Evolutionary conservation across 2,113 vertebrate species (phyloP), one percentile per base, ranked within the genome.

Genomic region (Equus quagga): DNA sequence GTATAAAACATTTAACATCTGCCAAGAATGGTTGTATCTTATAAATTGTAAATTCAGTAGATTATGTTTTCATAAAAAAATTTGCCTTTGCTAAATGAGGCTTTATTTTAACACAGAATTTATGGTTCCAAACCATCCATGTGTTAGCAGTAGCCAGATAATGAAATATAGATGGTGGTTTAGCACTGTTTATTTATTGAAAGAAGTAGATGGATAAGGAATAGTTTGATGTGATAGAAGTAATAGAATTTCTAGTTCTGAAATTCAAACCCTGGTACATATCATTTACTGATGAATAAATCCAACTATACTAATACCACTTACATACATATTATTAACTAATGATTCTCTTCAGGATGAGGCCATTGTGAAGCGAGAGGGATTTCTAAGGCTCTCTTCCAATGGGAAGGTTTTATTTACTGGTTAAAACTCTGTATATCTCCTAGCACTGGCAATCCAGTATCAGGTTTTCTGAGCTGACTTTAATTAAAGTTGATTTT

Each of bases 251-350:
- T 36, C 58, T 97, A 70, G 36, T 86, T 83, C 73, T 97, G 98
- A 99, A 99, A 98, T 98, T 98, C 94, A 98, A 98, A 97, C 95
- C 69, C 11, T 73, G 90, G 98, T 98, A 98, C 98, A 79, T 95
- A 97, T 98, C 98, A 98, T 98, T 98, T 94, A 93, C 98, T 98
- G 98, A 98, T 98, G 98, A 99, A 98, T 98, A 98, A 98, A 98
- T 98, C 98, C 99, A 98, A 99, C 99, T 98, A 98, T 98, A 99
- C 99, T 99, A 99, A 99, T 99, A 98, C 97, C 98, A 98, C 97
- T 99, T 98, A 99, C 99, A 98, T 98, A 98, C 97, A 98, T 98
- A 99, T 98, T 98, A 98, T 98, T 98, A 98, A 96, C 94, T 97
- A 96, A 94, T 99, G 99, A 99, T 98, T 98, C 98, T 99, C 96